These are phyloP conservation scores for Lysiphlebus fabarum DNA, from an alignment of 1,140 invertebrate species.

Conservation along the genomic window DNA sequence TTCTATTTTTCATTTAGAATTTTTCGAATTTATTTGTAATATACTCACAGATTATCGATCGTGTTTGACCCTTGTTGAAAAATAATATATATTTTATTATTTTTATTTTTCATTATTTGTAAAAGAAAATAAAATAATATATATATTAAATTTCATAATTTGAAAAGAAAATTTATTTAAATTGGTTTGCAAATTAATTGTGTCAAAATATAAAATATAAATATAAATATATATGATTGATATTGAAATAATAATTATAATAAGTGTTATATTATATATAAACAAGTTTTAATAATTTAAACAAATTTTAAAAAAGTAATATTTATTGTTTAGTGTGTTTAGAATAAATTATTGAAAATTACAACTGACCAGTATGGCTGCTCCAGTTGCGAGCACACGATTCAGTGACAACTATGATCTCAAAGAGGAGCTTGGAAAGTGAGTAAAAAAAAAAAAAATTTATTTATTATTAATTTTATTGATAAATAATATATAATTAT, in stretches of 20 bases:
- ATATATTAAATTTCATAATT: too few species aligned
- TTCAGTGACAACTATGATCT: constrained; percentile 99
- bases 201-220: not conserved
- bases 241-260: not conserved
- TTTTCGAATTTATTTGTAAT: not conserved
- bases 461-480: too few species aligned
- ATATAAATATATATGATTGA: constrained; percentile 1
- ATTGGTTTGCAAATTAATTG: not conserved
- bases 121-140: too few species aligned
- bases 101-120: constrained; percentile 2
- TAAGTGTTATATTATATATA: too few species aligned
- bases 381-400: constrained; percentile 73
- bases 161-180: too few species aligned
- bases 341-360: constrained; percentile 17
- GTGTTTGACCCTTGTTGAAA: constrained; percentile 44
- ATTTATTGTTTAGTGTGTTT: constrained; percentile 5
- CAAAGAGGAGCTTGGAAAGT: constrained; percentile 99
- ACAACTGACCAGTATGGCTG: constrained; percentile 57
- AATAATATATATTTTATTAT: constrained; percentile 1
- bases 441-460: constrained; percentile 58
- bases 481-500: too few species aligned
- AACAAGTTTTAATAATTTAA: too few species aligned
- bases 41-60: constrained; percentile 45
- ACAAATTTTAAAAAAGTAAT: too few species aligned
- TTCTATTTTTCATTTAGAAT: too few species aligned